These are phyloP conservation scores for Gadopsis bispinosus DNA, from an alignment of 2,797 vertebrate species.

Conservation along the genomic window DNA sequence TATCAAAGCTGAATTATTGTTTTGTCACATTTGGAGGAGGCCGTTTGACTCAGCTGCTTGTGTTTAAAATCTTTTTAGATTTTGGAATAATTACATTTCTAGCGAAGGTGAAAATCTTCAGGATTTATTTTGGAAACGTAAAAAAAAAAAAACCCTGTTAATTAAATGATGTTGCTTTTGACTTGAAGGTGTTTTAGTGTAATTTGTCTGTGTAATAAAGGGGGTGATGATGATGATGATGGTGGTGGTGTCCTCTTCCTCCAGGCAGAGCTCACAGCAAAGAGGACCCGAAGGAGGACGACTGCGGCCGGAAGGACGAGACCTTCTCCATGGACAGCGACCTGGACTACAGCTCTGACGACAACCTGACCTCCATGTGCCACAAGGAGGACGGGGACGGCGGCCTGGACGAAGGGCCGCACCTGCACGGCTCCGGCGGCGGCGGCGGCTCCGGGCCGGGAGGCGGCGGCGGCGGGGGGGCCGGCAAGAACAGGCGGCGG, in stretches of 20 bases:
- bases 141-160: background rate
- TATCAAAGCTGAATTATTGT: too few species aligned
- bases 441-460: constrained; percentile 82
- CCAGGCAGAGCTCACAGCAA: constrained; percentile 83
- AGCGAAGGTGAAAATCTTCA: background rate
- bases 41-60: too few species aligned
- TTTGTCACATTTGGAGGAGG: too few species aligned
- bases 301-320: constrained; percentile 91
- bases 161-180: too few species aligned
- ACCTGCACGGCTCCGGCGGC: constrained; percentile 61
- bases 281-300: constrained; percentile 92
- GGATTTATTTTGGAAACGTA: background rate
- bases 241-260: background rate
- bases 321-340: constrained; percentile 97
- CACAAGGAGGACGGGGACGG: constrained; percentile 89
- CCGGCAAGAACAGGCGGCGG: constrained; percentile 92
- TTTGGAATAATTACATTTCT: background rate
- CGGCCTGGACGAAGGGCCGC: constrained; percentile 69
- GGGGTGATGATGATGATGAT: background rate
- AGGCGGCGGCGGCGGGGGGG: constrained; percentile 78
- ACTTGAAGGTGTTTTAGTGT: background rate
- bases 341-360: constrained; percentile 97
- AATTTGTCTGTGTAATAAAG: background rate
- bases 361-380: constrained; percentile 89
- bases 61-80: background rate